Conservation (phyloP, 2,113 vertebrate genomes). For the Anolis carolinensis region DNA sequence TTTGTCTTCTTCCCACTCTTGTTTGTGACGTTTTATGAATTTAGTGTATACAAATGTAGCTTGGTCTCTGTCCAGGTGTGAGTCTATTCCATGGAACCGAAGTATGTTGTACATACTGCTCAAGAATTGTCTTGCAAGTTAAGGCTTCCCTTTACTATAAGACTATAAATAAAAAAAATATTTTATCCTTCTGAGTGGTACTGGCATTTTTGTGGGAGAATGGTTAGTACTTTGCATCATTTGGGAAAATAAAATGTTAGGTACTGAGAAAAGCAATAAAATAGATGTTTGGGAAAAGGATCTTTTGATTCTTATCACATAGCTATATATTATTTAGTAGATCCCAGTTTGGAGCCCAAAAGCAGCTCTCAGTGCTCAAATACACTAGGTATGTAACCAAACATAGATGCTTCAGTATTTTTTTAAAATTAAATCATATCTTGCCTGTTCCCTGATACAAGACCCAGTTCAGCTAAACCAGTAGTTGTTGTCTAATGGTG, state of each 20-base stretch:
- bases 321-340: not conserved
- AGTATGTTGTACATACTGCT: conserved; percentile 99
- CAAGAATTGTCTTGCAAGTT: conserved; percentile 95
- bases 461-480: not conserved
- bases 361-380: not conserved
- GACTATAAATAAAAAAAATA: conserved; percentile 98
- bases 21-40: conserved; percentile 72
- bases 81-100: conserved; percentile 92
- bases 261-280: not conserved
- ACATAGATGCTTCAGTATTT: no score
- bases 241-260: not conserved
- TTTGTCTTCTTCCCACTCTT: conserved; percentile 68
- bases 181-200: conserved; percentile 87
- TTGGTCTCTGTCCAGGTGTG: conserved; percentile 75
- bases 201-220: conserved; percentile 54
- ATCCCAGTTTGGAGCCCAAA: not conserved
- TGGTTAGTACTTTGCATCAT: not conserved
- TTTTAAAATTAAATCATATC: no score
- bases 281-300: not conserved
- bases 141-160: conserved; percentile 97
- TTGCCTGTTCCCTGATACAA: not conserved
- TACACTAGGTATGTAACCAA: not conserved
- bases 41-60: conserved; percentile 81
- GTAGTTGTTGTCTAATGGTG: not conserved
- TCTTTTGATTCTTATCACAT: not conserved